These are phyloP conservation scores for Macrotis lagotis DNA, from an alignment of 2,113 vertebrate species.

Conservation along the genomic window DNA sequence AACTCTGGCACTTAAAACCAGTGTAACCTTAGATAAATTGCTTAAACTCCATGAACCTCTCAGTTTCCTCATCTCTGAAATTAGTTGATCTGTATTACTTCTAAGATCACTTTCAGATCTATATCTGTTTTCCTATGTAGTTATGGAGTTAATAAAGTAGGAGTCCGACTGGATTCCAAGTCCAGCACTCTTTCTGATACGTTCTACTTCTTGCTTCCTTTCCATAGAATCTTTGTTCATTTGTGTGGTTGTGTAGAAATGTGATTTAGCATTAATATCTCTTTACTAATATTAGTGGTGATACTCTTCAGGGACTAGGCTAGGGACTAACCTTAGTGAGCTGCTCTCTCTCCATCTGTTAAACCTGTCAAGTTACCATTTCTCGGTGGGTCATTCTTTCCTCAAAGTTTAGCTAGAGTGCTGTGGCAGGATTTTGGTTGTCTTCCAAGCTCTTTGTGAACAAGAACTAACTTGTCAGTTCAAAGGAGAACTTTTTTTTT, in stretches of 20 bases:
- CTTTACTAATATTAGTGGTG: background rate
- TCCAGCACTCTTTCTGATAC: background rate
- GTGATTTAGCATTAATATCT: background rate
- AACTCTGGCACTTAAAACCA: background rate
- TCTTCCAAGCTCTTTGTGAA: background rate
- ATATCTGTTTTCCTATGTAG: background rate
- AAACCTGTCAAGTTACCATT: background rate
- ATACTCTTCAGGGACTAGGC: background rate
- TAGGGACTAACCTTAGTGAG: background rate
- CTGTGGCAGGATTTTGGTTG: background rate
- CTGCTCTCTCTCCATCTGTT: background rate
- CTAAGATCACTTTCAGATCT: background rate
- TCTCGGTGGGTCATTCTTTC: background rate
- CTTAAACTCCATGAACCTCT: background rate
- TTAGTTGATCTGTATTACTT: background rate
- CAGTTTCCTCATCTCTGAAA: background rate
- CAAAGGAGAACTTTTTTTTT: background rate
- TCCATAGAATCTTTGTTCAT: background rate
- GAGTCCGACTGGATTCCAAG: background rate
- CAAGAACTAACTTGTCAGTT: background rate
- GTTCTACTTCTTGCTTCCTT: background rate
- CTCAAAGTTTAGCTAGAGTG: background rate
- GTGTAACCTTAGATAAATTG: background rate
- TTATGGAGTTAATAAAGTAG: background rate
- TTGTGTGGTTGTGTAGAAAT: background rate